phyloP scores from a whole-genome alignment of 2,797 vertebrate genomes.

The Distichodus sexfasciatus region DNA sequence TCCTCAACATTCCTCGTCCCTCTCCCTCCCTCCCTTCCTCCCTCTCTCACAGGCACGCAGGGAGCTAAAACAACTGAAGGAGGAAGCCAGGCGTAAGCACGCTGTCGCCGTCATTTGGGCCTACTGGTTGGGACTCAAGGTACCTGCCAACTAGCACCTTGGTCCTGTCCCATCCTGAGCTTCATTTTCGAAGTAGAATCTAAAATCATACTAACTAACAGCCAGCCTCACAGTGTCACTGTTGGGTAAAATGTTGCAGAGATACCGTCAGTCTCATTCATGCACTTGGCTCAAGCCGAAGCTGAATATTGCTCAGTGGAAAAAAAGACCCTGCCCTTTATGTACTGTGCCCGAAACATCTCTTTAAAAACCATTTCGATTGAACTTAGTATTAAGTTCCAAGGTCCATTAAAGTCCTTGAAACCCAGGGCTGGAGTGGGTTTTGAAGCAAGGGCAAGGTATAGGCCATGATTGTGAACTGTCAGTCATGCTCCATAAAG shows the following conservation, averaged over 20 bases:
- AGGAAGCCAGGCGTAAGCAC: constrained; percentile 96
- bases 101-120: constrained; percentile 99
- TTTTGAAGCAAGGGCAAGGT: neutral
- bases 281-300: neutral
- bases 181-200: constrained; percentile 1
- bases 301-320: neutral
- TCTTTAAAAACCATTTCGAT: too few relatives aligned
- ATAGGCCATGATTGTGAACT: neutral
- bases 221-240: constrained; percentile 18
- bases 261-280: too few relatives aligned
- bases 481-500: constrained; percentile 12
- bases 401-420: neutral
- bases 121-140: constrained; percentile 99
- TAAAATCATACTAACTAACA: constrained; percentile 3
- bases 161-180: constrained; percentile 45
- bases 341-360: too few relatives aligned
- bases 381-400: too few relatives aligned
- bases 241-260: too few relatives aligned
- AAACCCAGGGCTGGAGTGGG: neutral
- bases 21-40: constrained; percentile 56
- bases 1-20: constrained; percentile 37
- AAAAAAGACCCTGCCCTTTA: too few relatives aligned
- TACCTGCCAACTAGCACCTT: constrained; percentile 69
- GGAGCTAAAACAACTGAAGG: constrained; percentile 97
- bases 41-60: constrained; percentile 90